Evolutionary conservation across 2,888 invertebrate species (phyloP), one percentile per base, ranked within the genome.

Genomic region (Aphidoletes aphidimyza): DNA sequence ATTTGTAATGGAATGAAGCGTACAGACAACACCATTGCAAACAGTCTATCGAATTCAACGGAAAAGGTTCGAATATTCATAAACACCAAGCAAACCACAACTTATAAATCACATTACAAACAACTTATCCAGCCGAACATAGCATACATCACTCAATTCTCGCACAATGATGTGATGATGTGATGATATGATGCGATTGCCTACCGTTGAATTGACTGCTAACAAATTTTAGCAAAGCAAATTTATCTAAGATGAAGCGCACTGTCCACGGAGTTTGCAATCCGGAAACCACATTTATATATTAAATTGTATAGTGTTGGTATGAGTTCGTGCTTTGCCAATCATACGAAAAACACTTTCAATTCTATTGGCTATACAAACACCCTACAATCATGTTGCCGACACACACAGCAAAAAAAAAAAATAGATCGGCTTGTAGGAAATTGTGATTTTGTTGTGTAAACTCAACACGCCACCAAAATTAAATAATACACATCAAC

Each of bases 201-300:
- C 14, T 6, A 14, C 42, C 42, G 6, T 42, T 42, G 42, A 42
- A 42, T 14, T 42, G 6, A 6, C 42, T 14, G 42, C 42, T 42
- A 9, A 42, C 42, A 42, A 42, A 14, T 14, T 14, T 6, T 11
- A 2, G 3, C 9, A 22, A 54, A 69, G 69, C 69, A 34, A n/a
- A 69, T 69, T 69, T 69, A 69, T 69, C 69, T 30, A 69, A 69
- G 30, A 34, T 30, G 30, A 69, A 30, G 47, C 69, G 69, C 42
- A 14, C 69, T 69, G 69, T 69, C 30, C 69, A 69, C 26, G 69
- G 17, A 69, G 30, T 69, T 69, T 5, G 30, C 5, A 0, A 17
- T 14, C 14, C 5, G 69, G 14, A 69, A 69, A 69, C 30, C 30
- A 9, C 69, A 30, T 69, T 69, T 30, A 69, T 3, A 30, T 9